A percentile compares a stretch with the other conserved stretches of the same genome.
Conservation (phyloP, 2,888 invertebrate genomes). For the Blastobasis adustella region DNA sequence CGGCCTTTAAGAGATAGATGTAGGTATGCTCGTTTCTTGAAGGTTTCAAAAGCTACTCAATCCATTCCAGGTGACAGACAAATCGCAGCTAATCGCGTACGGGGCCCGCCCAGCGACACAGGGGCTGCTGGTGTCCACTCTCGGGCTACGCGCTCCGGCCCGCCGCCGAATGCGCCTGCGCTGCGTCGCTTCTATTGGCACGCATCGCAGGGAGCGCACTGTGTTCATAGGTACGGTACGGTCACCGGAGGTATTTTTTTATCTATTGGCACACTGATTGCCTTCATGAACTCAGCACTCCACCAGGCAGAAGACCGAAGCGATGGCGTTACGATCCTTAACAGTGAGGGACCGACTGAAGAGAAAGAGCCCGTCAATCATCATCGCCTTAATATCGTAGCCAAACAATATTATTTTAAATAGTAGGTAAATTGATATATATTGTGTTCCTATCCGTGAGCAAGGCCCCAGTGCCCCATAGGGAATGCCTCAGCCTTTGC, state of each 20-base stretch:
- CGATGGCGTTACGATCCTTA: not conserved
- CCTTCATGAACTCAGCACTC: not conserved
- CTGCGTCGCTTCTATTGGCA: constrained; percentile 53
- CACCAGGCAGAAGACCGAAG: no score
- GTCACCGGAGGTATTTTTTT: not conserved
- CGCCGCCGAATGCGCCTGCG: constrained; percentile 52
- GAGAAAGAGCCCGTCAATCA: not conserved
- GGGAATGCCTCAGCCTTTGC: no score
- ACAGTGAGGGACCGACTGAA: no score
- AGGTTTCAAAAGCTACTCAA: no score
- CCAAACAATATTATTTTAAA: no score
- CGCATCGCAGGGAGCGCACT: constrained; percentile 53
- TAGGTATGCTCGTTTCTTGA: no score
- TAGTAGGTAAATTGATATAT: no score
- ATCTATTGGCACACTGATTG: not conserved
- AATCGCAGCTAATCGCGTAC: constrained; percentile 46
- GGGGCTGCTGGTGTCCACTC: constrained; percentile 50
- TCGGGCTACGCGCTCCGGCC: constrained; percentile 51
- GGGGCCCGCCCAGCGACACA: constrained; percentile 46
- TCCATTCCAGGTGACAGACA: constrained; percentile 44
- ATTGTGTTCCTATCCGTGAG: no score
- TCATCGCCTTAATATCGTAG: not conserved
- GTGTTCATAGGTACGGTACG: constrained; percentile 43
- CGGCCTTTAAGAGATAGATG: no score
- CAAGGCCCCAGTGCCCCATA: no score